Percentiles rank a stretch among this genome's conserved stretches.
These are phyloP conservation scores for Halyomorpha halys DNA, from an alignment of 1,140 invertebrate genomes.

Conservation along the genomic window DNA sequence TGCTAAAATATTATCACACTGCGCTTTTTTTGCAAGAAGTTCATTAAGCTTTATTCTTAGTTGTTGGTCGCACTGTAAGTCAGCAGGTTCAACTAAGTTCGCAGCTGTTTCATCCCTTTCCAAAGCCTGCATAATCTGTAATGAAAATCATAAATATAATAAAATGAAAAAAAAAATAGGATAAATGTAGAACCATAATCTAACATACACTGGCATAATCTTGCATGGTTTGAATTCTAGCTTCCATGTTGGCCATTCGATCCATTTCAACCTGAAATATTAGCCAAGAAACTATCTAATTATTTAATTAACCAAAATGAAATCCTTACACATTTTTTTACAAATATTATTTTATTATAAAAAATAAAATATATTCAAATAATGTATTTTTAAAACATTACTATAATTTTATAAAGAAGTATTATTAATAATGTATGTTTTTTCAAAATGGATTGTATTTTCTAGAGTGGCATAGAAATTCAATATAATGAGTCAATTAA, in stretches of 20 bases:
- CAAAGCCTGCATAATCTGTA: slow-evolving; percentile 24
- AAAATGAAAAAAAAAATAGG: not conserved
- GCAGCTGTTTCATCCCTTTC: slow-evolving; percentile 18
- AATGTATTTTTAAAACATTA: too few relatives aligned
- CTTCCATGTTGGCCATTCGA: slow-evolving; percentile 21
- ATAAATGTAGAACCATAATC: not conserved
- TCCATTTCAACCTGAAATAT: slow-evolving; percentile 23
- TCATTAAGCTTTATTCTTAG: slow-evolving; percentile 23
- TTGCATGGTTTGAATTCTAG: slow-evolving; percentile 23
- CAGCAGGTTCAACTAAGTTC: slow-evolving; percentile 16
- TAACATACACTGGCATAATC: slow-evolving; percentile 24
- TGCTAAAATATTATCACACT: slow-evolving; percentile 23
- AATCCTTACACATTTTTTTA: too few relatives aligned
- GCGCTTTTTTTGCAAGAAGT: slow-evolving; percentile 24
- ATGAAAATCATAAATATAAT: slow-evolving; percentile 1
- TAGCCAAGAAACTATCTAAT: too few relatives aligned
- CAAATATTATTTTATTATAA: too few relatives aligned
- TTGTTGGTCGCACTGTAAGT: slow-evolving; percentile 16
- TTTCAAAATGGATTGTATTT: too few relatives aligned
- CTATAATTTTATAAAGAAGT: too few relatives aligned
- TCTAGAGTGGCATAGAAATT: too few relatives aligned
- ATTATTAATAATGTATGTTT: not conserved
- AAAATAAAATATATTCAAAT: too few relatives aligned
- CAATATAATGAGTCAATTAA: too few relatives aligned
- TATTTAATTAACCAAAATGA: too few relatives aligned